Percentiles rank a stretch among this genome's conserved stretches.
Conservation (phyloP, 2,797 vertebrate genomes). For the Glyptemys insculpta region DNA sequence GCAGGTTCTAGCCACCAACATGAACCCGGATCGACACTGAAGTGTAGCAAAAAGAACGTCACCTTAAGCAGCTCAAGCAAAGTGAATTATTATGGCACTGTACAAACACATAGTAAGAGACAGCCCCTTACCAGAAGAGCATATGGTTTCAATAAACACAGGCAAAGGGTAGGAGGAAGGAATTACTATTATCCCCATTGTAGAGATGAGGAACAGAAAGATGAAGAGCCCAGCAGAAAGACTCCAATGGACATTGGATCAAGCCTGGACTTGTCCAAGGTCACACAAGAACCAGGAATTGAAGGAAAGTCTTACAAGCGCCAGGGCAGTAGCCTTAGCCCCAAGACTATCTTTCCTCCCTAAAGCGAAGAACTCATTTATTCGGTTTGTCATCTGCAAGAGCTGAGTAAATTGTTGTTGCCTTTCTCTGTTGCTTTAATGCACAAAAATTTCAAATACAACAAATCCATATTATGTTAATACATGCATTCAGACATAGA, state of each 20-base stretch:
- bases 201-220: background rate
- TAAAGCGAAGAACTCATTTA: background rate
- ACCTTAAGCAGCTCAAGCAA: background rate
- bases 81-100: rapidly evolving
- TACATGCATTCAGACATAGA: background rate
- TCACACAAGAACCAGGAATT: background rate
- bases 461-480: background rate
- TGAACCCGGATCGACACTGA: background rate
- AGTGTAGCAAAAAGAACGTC: background rate
- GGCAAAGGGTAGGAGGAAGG: background rate
- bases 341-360: background rate
- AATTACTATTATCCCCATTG: background rate
- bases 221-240: background rate
- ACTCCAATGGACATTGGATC: background rate
- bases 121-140: background rate
- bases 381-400: background rate
- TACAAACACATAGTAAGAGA: background rate
- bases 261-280: background rate
- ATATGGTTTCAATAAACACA: rapidly evolving
- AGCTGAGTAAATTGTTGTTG: background rate
- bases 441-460: background rate
- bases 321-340: background rate
- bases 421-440: background rate
- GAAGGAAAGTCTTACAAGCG: background rate
- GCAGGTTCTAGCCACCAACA: rapidly evolving